Evolutionary conservation across 2,888 invertebrate species (phyloP).

Genomic region (Cecidostiba fungosa): DNA sequence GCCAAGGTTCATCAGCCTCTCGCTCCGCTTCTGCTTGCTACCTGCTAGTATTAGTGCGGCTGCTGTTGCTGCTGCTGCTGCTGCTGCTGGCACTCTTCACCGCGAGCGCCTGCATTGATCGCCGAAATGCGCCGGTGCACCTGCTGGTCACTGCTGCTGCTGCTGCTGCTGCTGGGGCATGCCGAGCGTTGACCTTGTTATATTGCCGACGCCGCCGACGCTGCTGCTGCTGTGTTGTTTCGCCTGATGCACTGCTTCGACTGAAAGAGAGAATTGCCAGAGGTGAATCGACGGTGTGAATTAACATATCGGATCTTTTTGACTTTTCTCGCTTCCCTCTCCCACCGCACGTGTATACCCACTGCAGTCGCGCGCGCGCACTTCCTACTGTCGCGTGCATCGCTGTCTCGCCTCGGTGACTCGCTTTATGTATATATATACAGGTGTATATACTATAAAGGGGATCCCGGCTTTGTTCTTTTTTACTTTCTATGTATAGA

Average conservation of each 20-base stretch:
- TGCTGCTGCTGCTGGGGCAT: conserved; percentile 37
- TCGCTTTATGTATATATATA: not conserved
- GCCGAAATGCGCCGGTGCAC: conserved; percentile 18
- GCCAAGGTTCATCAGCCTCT: conserved; percentile 72
- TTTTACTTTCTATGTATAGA: not conserved
- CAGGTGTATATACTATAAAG: not conserved
- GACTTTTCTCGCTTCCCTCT: not conserved
- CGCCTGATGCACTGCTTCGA: not conserved
- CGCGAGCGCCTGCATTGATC: conserved; percentile 46
- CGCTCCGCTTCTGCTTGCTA: not conserved
- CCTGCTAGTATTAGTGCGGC: not conserved
- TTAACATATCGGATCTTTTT: conserved; percentile 48
- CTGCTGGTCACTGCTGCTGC: not conserved
- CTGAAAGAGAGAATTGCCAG: not conserved
- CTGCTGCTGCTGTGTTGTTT: not conserved
- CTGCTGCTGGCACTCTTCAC: not conserved
- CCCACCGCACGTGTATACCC: not conserved
- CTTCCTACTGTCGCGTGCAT: conserved; percentile 8
- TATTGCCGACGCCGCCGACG: not conserved
- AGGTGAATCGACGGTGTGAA: not conserved
- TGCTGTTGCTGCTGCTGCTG: not conserved
- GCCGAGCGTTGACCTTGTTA: conserved; percentile 57
- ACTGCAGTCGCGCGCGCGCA: not conserved
- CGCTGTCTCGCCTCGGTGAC: conserved; percentile 36
- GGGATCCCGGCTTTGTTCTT: conserved; percentile 32